These are phyloP conservation scores for Xiphophorus hellerii DNA, from an alignment of 2,113 vertebrate genomes.

Conservation along the genomic window DNA sequence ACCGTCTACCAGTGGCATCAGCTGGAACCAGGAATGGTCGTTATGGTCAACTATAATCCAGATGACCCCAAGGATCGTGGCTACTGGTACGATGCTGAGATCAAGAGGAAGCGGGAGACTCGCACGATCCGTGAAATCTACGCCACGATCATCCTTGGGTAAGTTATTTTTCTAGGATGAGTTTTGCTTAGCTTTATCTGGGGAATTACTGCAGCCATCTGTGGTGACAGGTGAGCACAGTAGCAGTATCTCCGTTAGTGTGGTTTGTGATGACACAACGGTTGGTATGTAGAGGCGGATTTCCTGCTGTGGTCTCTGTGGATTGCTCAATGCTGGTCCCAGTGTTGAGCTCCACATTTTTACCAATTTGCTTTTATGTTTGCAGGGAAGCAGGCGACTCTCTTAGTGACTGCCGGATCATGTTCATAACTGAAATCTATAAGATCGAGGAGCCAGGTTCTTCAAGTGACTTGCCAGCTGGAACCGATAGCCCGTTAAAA, in stretches of 20 bases:
- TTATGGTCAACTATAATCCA: constrained; percentile 96
- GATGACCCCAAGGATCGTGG: constrained; percentile 93
- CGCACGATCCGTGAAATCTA: constrained; percentile 85
- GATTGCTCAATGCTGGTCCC: not conserved
- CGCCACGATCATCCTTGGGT: constrained; percentile 91
- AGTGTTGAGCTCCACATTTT: not conserved
- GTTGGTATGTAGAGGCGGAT: constrained; percentile 3
- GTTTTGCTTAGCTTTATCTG: not conserved
- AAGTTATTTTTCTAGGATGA: not conserved
- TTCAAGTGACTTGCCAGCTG: constrained; percentile 71
- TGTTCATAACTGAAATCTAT: constrained; percentile 93
- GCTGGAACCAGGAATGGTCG: constrained; percentile 87
- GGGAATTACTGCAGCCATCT: not conserved
- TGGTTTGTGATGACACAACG: constrained; percentile 5
- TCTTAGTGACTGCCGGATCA: constrained; percentile 90
- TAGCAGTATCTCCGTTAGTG: constrained; percentile 6
- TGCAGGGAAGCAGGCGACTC: constrained; percentile 86
- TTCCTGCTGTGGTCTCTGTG: constrained; percentile 18
- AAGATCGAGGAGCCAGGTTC: constrained; percentile 91
- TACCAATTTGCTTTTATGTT: not conserved
- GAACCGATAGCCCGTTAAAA: constrained; percentile 82
- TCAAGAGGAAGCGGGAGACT: constrained; percentile 88
- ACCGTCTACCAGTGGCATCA: constrained; percentile 91
- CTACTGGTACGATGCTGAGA: constrained; percentile 96
- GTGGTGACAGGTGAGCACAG: not conserved